phyloP scores from a whole-genome alignment of 2,888 invertebrate genomes.

The Danaus chrysippus region DNA sequence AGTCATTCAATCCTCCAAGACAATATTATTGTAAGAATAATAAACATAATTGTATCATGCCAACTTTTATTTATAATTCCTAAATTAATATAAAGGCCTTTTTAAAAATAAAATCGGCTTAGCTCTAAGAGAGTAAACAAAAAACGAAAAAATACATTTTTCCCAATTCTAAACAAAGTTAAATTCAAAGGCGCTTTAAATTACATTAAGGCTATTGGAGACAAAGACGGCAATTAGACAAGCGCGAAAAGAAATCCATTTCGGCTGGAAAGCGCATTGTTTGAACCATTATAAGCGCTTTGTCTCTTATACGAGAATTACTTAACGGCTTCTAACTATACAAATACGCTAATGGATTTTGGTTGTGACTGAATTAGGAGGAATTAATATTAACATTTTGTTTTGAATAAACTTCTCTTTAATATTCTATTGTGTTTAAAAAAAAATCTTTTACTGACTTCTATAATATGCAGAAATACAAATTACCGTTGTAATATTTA shows the following conservation, averaged over 20 bases:
- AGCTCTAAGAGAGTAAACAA: neutral
- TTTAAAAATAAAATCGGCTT: neutral
- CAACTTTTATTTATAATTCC: no score
- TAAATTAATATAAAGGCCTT: neutral
- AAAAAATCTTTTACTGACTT: neutral
- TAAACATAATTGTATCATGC: no score
- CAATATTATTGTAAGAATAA: no score
- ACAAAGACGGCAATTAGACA: constrained; percentile 51
- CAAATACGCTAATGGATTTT: constrained; percentile 25
- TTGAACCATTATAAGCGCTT: constrained; percentile 44
- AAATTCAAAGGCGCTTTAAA: constrained; percentile 31
- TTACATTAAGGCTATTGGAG: constrained; percentile 36
- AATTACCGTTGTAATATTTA: no score
- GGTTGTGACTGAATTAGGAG: constrained; percentile 22
- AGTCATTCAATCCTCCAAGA: no score
- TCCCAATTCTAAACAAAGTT: constrained; percentile 18
- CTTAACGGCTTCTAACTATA: constrained; percentile 21
- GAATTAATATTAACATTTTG: constrained; percentile 12
- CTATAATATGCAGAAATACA: neutral
- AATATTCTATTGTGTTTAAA: neutral
- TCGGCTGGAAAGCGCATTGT: constrained; percentile 42
- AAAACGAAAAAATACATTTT: constrained; percentile 3
- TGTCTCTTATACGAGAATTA: constrained; percentile 33
- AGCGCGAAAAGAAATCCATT: constrained; percentile 52
- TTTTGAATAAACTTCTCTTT: neutral